A percentile compares a stretch with the other conserved stretches of the same genome.
Evolutionary conservation across 2,888 invertebrate species (phyloP).

Genomic region (Stenurella melanura): DNA sequence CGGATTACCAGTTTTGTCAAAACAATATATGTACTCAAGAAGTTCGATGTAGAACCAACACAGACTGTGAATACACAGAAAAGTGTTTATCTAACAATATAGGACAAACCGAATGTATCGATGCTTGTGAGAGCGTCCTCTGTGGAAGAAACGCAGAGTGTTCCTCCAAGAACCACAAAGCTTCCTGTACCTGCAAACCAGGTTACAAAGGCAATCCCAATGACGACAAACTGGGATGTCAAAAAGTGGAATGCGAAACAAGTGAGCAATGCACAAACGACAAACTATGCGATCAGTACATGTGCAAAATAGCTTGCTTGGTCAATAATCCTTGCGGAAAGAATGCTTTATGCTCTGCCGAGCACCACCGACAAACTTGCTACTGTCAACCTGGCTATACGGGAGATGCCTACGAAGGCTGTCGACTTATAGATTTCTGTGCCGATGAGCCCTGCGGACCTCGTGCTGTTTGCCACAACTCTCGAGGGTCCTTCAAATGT

Average conservation of each 20-base stretch:
- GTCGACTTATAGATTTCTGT: slow-evolving; percentile 87
- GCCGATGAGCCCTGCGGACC: slow-evolving; percentile 86
- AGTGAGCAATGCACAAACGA: slow-evolving; percentile 86
- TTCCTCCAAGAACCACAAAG: slow-evolving; percentile 81
- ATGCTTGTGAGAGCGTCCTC: slow-evolving; percentile 83
- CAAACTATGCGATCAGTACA: slow-evolving; percentile 87
- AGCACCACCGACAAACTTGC: slow-evolving; percentile 85
- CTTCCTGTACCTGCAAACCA: slow-evolving; percentile 85
- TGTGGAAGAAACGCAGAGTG: slow-evolving; percentile 92
- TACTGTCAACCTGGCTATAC: slow-evolving; percentile 93
- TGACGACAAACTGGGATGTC: slow-evolving; percentile 87
- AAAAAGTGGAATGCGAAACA: slow-evolving; percentile 84
- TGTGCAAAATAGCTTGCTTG: slow-evolving; percentile 91
- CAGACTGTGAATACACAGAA: slow-evolving; percentile 84
- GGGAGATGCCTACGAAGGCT: slow-evolving; percentile 84
- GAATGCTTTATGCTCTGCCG: slow-evolving; percentile 90
- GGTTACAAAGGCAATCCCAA: slow-evolving; percentile 85
- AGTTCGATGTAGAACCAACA: slow-evolving; percentile 82
- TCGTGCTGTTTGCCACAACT: slow-evolving; percentile 87
- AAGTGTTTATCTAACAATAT: slow-evolving; percentile 82
- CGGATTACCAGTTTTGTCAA: slow-evolving; percentile 88
- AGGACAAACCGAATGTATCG: slow-evolving; percentile 85
- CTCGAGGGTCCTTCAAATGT: slow-evolving; percentile 87
- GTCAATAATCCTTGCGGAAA: slow-evolving; percentile 89
- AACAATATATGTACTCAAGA: slow-evolving; percentile 91